Base-by-base conservation (phyloP, 2,888 invertebrate genomes). In the Xylota sylvarum region DNA sequence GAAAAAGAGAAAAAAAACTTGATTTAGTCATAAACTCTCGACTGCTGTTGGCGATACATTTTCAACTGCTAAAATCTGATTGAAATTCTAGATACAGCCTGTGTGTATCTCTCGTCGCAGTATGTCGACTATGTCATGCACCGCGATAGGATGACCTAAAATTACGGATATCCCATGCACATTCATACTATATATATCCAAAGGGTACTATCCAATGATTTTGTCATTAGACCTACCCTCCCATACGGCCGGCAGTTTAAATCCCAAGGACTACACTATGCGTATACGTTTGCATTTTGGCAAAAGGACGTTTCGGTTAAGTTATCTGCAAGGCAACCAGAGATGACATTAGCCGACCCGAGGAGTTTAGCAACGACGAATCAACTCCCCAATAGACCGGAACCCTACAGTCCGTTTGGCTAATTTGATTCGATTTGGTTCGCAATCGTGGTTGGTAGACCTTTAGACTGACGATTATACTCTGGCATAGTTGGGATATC, bases 371-470 rank as follows among this genome's bases (percentile, higher is more conserved):
- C 6, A 12, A n/a, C n/a, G 30, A 19, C 56, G 37, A 70, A 73
- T 40, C 55, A 48, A 62, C 56, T 50, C 23, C n/a, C 27, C 43
- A 19, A 27, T 52, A 9, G 50, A 35, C 14, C 5, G 43, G 19
- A 35, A 55, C 35, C 50, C 7, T 62, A 32, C 58, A 46, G 14
- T 55, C 48, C 27, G 69, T 69, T 84, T 65, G 70, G 69, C 30
- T 76, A 70, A 81, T 80, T 80, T 76, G 69, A 76, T 85, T 76
- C 52, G 80, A 81, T 85, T 78, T 69, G 32, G 32, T n/a, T 30
- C 43, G 37, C 40, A 46, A 48, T 30, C 30, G 43, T 46, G 37
- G n/a, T 48, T 17, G 58, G 37, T 14, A 50, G 43, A 32, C 32
- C 37, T 69, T 67, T 23, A 32, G 2, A 64, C 35, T 64, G 50